These are phyloP conservation scores for Epinephelus fuscoguttatus DNA, from an alignment of 2,113 vertebrate genomes.

Conservation along the genomic window DNA sequence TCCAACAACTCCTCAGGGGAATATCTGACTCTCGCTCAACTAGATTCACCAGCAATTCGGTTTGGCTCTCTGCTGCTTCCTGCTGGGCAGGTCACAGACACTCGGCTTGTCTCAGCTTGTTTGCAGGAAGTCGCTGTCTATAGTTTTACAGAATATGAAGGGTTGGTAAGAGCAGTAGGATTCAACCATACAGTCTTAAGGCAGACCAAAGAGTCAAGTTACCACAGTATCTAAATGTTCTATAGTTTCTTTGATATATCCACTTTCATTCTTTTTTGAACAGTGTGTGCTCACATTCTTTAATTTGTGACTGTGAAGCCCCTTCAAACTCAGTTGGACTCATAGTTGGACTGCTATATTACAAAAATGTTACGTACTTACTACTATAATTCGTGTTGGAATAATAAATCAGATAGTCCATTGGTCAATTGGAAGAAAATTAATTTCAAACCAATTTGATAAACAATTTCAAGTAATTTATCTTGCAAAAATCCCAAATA, in stretches of 20 bases:
- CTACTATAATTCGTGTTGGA: background rate
- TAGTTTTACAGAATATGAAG: background rate
- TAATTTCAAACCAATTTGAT: background rate
- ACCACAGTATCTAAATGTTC: background rate
- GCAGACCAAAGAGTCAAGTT: too few relatives aligned
- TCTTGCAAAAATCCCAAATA: too few relatives aligned
- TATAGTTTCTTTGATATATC: background rate
- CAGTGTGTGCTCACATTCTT: background rate
- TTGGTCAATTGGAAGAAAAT: background rate
- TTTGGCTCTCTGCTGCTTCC: slow-evolving; percentile 5
- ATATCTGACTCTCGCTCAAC: background rate
- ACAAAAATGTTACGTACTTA: background rate
- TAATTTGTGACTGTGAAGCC: background rate
- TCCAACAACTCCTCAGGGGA: background rate
- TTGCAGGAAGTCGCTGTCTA: background rate
- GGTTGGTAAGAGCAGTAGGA: background rate
- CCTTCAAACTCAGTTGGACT: background rate
- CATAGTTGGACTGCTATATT: too few relatives aligned
- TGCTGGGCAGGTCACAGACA: slow-evolving; percentile 2
- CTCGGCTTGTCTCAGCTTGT: background rate
- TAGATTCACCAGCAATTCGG: background rate
- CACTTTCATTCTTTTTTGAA: background rate
- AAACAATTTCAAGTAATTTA: background rate
- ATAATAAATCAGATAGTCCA: background rate
- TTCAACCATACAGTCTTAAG: background rate